These are phyloP conservation scores for Acanthacorydalis orientalis DNA, from an alignment of 2,888 invertebrate species.

Conservation along the genomic window DNA sequence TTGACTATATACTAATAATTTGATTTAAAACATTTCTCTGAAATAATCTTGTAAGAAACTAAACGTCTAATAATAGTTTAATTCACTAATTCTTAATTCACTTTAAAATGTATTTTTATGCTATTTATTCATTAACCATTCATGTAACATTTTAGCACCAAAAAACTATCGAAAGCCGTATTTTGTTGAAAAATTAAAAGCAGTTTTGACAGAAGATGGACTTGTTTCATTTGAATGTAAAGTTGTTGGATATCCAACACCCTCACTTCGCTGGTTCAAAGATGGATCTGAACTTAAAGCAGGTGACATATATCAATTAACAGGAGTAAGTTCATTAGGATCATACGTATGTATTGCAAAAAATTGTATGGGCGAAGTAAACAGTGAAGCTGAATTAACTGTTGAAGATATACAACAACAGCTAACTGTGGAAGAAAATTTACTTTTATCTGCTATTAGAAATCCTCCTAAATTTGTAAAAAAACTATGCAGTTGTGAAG, in stretches of 20 bases:
- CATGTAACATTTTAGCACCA: slow-evolving; percentile 44
- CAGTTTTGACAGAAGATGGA: slow-evolving; percentile 79
- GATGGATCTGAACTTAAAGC: slow-evolving; percentile 84
- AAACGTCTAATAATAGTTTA: background rate
- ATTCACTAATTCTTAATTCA: background rate
- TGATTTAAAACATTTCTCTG: no score
- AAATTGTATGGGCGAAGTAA: slow-evolving; percentile 83
- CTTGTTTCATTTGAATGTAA: slow-evolving; percentile 86
- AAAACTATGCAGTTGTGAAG: slow-evolving; percentile 67
- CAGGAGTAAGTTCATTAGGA: slow-evolving; percentile 76
- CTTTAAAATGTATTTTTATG: background rate
- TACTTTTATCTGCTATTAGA: slow-evolving; percentile 55
- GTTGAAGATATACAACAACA: slow-evolving; percentile 84
- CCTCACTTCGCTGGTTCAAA: slow-evolving; percentile 77
- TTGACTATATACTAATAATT: no score
- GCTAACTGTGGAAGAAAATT: slow-evolving; percentile 68
- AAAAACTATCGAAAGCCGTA: slow-evolving; percentile 79
- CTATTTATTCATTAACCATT: background rate
- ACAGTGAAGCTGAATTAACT: slow-evolving; percentile 71
- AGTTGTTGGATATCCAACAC: slow-evolving; percentile 83
- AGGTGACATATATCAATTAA: slow-evolving; percentile 81
- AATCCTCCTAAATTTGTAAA: slow-evolving; percentile 71
- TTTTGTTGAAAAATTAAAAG: slow-evolving; percentile 79
- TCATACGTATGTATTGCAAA: slow-evolving; percentile 79
- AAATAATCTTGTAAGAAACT: no score